A percentile compares a stretch with the other conserved stretches of the same genome.
Conservation (phyloP, 2,888 invertebrate genomes). For the Bibio marci region DNA sequence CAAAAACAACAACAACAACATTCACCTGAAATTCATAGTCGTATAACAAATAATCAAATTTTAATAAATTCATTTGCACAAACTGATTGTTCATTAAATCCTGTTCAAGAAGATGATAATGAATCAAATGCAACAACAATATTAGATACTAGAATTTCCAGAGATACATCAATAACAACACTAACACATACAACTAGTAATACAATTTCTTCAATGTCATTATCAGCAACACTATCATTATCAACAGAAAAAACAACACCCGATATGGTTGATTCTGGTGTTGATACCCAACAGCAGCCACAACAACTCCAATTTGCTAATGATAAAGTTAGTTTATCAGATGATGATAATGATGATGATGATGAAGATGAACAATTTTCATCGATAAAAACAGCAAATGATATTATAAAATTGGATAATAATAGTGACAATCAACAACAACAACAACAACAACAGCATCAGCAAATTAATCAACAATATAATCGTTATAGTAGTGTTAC, state of each 20-base stretch:
- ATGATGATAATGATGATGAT: too few relatives aligned
- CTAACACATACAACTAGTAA: too few relatives aligned
- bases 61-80: slow-evolving; percentile 15
- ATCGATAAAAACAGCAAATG: slow-evolving; percentile 7
- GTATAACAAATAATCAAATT: not conserved
- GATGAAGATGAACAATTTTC: slow-evolving; percentile 24
- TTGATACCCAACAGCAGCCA: slow-evolving; percentile 6
- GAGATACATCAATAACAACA: not conserved
- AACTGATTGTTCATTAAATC: slow-evolving; percentile 10
- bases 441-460: not conserved
- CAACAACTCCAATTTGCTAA: slow-evolving; percentile 13
- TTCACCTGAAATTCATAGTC: not conserved
- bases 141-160: too few relatives aligned
- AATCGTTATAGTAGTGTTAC: slow-evolving; percentile 25
- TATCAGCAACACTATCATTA: too few relatives aligned
- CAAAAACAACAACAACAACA: not conserved
- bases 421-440: too few relatives aligned
- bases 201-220: too few relatives aligned
- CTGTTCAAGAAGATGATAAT: not conserved
- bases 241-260: not conserved
- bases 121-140: too few relatives aligned
- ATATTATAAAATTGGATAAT: too few relatives aligned
- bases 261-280: slow-evolving; percentile 12
- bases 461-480: slow-evolving; percentile 12
- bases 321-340: slow-evolving; percentile 14